Evolutionary conservation across 2,888 invertebrate species (phyloP), one percentile per base, ranked within the genome.

Genomic region (Drosophila monieri): DNA sequence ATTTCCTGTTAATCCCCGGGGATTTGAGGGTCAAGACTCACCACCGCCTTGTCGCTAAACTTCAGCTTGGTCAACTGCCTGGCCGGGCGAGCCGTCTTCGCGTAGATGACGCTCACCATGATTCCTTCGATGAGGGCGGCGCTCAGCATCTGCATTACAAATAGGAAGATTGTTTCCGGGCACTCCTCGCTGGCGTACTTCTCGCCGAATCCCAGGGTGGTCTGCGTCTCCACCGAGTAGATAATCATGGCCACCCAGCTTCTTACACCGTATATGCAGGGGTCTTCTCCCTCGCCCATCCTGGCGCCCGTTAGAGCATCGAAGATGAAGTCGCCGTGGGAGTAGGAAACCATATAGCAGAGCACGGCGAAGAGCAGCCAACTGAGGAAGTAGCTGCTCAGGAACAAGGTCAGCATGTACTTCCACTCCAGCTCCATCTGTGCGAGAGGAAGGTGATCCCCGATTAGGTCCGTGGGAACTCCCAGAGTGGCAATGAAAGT

Each of bases 171-270:
- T 0, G 96, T 96, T 90, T 96, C 96, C 0, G 96, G 95, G 88
- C 97, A 98, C 87, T 96, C 95, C 76, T 96, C 96, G 27, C 95
- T 96, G 0, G 96, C 96, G 89, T 94, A 95, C 65, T 97, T 93
- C 15, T 94, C 94, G 1, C 97, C 97, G 88, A 97, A 97, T 0
- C 97, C 97, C 39, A 97, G 96, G 0, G 97, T 94, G 85, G 94
- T 94, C 92, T 97, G 97, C 0, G 97, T 97, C 91, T 98, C 97
- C 66, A 97, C 94, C 43, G 96, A 96, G 93, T 97, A 97, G 89
- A 97, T 93, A 67, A 97, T 94, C 67, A 94, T 92, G 0, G 94
- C 94, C 27, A 94, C 93, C 64, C 95, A 94, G 14, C 93, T 93
- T 0, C 92, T 91, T 0, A 94, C 94, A 0, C 94, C 94, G 4